Evolutionary conservation across 2,888 invertebrate genomes (phyloP), one percentile per base, ranked within the genome.

Genomic region (Parascotia fuliginaria): DNA sequence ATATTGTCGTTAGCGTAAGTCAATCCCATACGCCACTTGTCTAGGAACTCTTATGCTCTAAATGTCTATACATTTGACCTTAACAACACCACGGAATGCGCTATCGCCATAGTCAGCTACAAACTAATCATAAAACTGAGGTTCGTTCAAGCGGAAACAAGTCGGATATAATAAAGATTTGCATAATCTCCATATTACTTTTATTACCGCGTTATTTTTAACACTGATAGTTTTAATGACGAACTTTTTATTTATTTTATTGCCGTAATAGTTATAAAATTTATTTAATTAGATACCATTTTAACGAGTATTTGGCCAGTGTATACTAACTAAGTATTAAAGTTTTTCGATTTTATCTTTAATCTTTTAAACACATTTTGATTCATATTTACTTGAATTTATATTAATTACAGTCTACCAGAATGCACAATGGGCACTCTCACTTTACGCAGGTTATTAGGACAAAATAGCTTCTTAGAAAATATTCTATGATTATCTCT

Each of bases 81-180:
- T n/a, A n/a, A n/a, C n/a, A n/a, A n/a, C n/a, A n/a, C n/a, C n/a
- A n/a, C n/a, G n/a, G n/a, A n/a, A n/a, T n/a, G n/a, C n/a, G n/a
- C n/a, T n/a, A n/a, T n/a, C n/a, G n/a, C 28, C 11, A 9, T 2
- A 9, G 7, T 3, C 27, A 27, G 9, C 3, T 9, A 5, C 1
- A 11, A 29, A n/a, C n/a, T n/a, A n/a, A n/a, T n/a, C 1, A 29
- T 28, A 12, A 16, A 31, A 31, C 16, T n/a, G 9, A 31, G 15
- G 9, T 14, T 11, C 4, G 14, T 41, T 32, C 12, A 45, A 15
- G 11, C 39, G 33, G 45, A 33, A 33, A 42, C 12, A 38, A 16
- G 32, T 38, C 45, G 42, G 41, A 46, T 39, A 32, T 14, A 32
- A 9, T 32, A n/a, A 9, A n/a, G n/a, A n/a, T 34, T 32, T 14